Evolutionary conservation across 1,140 invertebrate genomes (phyloP), one percentile per base, ranked within the genome.

Genomic region (Magallana angulata): DNA sequence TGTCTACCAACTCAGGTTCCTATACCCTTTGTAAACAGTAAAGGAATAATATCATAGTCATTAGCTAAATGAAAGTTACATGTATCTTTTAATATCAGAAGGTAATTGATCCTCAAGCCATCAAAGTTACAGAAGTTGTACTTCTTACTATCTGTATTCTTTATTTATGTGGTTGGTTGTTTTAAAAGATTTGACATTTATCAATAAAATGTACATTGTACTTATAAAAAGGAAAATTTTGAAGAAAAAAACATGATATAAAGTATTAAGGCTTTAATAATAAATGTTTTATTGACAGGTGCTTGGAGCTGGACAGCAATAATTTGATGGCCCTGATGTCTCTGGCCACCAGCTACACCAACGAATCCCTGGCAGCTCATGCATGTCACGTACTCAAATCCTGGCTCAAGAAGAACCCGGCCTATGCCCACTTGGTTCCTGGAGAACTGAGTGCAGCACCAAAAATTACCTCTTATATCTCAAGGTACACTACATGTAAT

Each of bases 281-380:
- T 2, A 48, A 48, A 48, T 48, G 36, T 2, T 48, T 80, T n/a
- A 64, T n/a, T 91, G 98, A 58, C 89, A 94, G 94, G 90, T 95
- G 98, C 89, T 92, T 99, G 57, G 96, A 97, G 85, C 94, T 99
- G 60, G 96, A 98, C 89, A 97, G 98, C 16, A 95, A 96, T 7
- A 98, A 99, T 95, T 94, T 97, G 56, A 96, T 96, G 81, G 98
- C 98, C 0, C 96, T 98, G 30, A 98, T 99, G 96, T 96, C 97
- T 6, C 95, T 99, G 83, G 98, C 98, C 62, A 97, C 98, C 11
- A 98, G 98, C 90, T 99, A 98, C 91, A 99, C 98, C 5, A 99
- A 99, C 95, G 99, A 99, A 93, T 95, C 95, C 3, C 94, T 95
- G 88, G 96, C 96, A 81, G 92, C 94, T 7, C 95, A 96, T 91